phyloP scores from a whole-genome alignment of 2,888 invertebrate genomes.

The Dolomedes plantarius region DNA sequence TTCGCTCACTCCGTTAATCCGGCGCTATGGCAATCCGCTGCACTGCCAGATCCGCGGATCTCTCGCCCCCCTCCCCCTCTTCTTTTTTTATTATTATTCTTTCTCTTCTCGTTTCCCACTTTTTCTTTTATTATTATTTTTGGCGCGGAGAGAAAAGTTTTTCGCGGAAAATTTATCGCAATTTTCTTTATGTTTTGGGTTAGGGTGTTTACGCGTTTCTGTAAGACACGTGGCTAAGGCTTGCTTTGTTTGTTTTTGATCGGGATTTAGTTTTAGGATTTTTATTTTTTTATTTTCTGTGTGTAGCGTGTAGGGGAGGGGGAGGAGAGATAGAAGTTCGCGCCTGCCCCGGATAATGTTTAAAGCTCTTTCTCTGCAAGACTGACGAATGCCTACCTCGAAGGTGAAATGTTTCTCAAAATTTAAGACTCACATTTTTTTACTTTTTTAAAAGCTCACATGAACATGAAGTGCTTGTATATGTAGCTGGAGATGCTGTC shows the following conservation, averaged over 20 bases:
- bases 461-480: no score
- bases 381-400: no score
- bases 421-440: no score
- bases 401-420: no score
- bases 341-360: not conserved
- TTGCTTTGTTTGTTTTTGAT: slow-evolving; percentile 1
- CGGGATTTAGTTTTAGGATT: not conserved
- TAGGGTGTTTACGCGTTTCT: slow-evolving; percentile 14
- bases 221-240: slow-evolving; percentile 6
- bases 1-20: slow-evolving; percentile 11
- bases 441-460: no score
- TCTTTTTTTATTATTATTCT: no score
- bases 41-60: not conserved
- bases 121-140: not conserved
- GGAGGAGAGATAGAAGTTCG: not conserved
- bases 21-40: slow-evolving; percentile 7
- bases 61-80: slow-evolving; percentile 14
- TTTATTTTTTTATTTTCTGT: not conserved
- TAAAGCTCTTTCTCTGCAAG: no score
- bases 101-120: no score
- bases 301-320: not conserved
- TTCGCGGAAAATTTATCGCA: not conserved
- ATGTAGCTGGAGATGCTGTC: no score
- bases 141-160: slow-evolving; percentile 7
- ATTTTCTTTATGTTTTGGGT: slow-evolving; percentile 3